Evolutionary conservation across 2,113 vertebrate genomes (phyloP), one percentile per base, ranked within the genome.

Genomic region (Candoia aspera): DNA sequence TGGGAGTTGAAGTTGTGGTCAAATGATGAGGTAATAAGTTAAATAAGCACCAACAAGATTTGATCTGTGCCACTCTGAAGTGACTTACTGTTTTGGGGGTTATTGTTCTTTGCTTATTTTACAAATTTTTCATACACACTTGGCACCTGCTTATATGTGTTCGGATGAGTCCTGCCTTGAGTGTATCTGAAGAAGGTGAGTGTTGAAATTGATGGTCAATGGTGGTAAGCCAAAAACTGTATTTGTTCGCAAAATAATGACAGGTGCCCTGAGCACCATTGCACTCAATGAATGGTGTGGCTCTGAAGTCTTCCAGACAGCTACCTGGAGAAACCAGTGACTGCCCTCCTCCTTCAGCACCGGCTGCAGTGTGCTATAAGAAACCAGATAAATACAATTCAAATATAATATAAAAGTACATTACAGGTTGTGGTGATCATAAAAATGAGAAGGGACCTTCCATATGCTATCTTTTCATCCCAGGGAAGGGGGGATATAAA

Each of bases 121-220:
- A 99, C 95, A 99, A 96, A 97, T 99, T 99, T 98, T 99, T 99
- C 99, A 99, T 99, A 97, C 99, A 99, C 94, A 99, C 99, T 97
- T 99, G 99, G 95, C 99, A 99, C 93, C 99, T 98, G 97, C 99
- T 99, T 96, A 99, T 98, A 86, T 98, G 99, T 0, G 98, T 98
- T 95, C 98, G 98, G 92, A 99, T 98, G 96, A 99, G 99, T 85
- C 99, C 99, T 0, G 98, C 99, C 96, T 99, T 99, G 64, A 99
- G 98, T 0, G 99, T 99, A 95, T 99, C 99, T 6, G 98, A 91
- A 0, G 96, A 93, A 0, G 98, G 99, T 0, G 98, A 88, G 88
- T 97, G 96, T 89, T 99, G 98, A 97, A 99, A 99, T 26, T 94
- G 93, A 89, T 97, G 97, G 90, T 99, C 98, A 46, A 98, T 90